Base-by-base conservation (phyloP, 1,140 invertebrate species). In the Aphelinus atriplicis region DNA sequence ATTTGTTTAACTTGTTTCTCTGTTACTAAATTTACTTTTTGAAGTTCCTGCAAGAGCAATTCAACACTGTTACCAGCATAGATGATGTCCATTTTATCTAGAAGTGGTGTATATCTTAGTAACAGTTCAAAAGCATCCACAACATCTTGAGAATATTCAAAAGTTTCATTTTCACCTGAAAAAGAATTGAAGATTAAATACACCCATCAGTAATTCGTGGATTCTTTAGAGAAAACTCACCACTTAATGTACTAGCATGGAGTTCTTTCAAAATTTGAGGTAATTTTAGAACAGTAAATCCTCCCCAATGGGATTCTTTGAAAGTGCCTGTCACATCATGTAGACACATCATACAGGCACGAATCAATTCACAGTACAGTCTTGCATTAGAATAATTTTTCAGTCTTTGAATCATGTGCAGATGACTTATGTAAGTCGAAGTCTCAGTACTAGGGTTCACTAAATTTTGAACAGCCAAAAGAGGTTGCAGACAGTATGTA, bases 241-340 rank as follows among this genome's bases (percentile, higher is more conserved):
- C 80, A 77, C 84, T 86, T 3, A 85, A 71, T 70, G 89, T 90
- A 66, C 89, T 84, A 3, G 87, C 87, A 72, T 94, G 91, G 7
- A 95, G 81, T 77, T 94, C 92, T 71, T 92, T 91, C 9, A 96
- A 89, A 70, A 95, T 92, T 80, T 94, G 91, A 2, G 95, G 95
- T 69, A 98, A 90, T 89, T 97, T 97, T 0, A 98, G 89, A 84
- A 97, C 97, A 7, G 94, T 95, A 83, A 98, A 97, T 42, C 96
- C 95, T 43, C 95, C 95, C 95, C 96, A 98, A 81, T 96, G 92
- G 2, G 96, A 92, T 80, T 97, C 95, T 81, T 95, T 93, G 10
- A 90, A 88, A 3, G 90, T 91, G 77, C 93, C 93, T 65, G 93
- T 92, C 1, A 92, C 92, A 85, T 96, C 93, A 80, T 95, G 92